Percentiles rank a stretch among this genome's conserved stretches.
These are phyloP conservation scores for Emmelina monodactyla DNA, from an alignment of 2,888 invertebrate genomes.

Conservation along the genomic window DNA sequence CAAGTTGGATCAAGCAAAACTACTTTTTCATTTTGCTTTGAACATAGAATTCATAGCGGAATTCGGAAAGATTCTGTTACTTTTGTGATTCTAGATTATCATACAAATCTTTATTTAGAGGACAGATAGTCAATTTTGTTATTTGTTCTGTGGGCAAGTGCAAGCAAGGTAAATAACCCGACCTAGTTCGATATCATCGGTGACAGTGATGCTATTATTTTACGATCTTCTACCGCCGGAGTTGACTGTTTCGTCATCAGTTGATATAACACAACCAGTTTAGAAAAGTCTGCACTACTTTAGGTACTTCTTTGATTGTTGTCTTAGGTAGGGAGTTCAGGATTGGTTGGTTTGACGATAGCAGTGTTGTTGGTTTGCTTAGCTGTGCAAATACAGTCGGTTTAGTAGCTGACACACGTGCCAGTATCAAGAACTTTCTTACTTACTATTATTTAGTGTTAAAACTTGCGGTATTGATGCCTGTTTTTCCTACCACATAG, in stretches of 20 bases:
- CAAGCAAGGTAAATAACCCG: constrained; percentile 34
- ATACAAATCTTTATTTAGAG: no score
- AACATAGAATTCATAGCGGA: no score
- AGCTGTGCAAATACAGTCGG: constrained; percentile 56
- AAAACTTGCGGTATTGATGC: no score
- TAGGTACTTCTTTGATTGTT: no score
- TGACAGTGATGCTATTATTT: constrained; percentile 35
- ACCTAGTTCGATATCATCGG: constrained; percentile 32
- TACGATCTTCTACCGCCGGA: constrained; percentile 31
- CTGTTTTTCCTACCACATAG: constrained; percentile 35
- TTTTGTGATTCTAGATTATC: no score
- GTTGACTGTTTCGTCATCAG: constrained; percentile 41
- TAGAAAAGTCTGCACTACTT: no score
- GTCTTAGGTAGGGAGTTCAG: constrained; percentile 18
- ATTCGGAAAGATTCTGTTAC: no score
- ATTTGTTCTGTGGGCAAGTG: constrained; percentile 28
- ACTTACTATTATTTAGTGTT: constrained; percentile 27
- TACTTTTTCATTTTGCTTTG: no score
- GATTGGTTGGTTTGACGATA: constrained; percentile 32
- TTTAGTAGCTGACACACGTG: constrained; percentile 44
- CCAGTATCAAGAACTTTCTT: constrained; percentile 50
- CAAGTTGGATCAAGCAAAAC: no score
- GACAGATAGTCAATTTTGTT: no score
- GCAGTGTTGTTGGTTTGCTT: constrained; percentile 47
- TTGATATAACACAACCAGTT: constrained; percentile 34